These are phyloP conservation scores for Lasioglossum malachurum DNA, from an alignment of 2,888 invertebrate genomes.

Conservation along the genomic window DNA sequence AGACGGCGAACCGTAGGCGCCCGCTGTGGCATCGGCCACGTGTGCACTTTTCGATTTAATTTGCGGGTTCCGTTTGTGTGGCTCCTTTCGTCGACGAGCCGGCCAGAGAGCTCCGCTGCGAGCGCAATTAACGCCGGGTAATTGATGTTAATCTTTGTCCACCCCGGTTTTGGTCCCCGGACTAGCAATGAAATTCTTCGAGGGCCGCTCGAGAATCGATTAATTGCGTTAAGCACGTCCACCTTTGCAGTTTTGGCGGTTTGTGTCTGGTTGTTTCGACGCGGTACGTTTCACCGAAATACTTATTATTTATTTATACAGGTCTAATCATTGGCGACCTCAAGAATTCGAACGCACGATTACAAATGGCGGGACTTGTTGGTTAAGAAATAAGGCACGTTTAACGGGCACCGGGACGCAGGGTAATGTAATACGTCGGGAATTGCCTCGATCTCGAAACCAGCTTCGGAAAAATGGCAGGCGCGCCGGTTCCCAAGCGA, in stretches of 20 bases:
- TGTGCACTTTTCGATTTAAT: constrained; percentile 46
- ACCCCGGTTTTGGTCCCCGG: background rate
- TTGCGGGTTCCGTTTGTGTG: constrained; percentile 15
- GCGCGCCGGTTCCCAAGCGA: constrained; percentile 4
- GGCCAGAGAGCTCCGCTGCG: background rate
- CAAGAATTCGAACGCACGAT: too few relatives aligned
- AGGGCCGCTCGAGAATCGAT: background rate
- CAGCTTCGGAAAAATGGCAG: constrained; percentile 13
- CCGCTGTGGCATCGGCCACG: constrained; percentile 65
- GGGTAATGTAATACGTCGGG: background rate
- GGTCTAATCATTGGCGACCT: too few relatives aligned
- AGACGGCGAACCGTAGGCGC: constrained; percentile 64
- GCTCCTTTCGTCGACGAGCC: constrained; percentile 12
- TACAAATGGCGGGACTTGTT: too few relatives aligned
- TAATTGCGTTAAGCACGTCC: constrained; percentile 6
- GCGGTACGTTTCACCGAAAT: background rate
- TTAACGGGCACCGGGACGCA: too few relatives aligned
- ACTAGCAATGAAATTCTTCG: background rate
- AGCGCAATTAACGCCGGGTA: constrained; percentile 58
- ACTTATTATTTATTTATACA: too few relatives aligned
- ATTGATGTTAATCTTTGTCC: constrained; percentile 3
- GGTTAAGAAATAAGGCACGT: too few relatives aligned
- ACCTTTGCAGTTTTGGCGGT: background rate
- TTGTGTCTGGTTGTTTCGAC: background rate
- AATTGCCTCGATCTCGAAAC: constrained; percentile 6